Base-by-base conservation (phyloP, 2,113 vertebrate species). In the Emydura subglobosa region DNA sequence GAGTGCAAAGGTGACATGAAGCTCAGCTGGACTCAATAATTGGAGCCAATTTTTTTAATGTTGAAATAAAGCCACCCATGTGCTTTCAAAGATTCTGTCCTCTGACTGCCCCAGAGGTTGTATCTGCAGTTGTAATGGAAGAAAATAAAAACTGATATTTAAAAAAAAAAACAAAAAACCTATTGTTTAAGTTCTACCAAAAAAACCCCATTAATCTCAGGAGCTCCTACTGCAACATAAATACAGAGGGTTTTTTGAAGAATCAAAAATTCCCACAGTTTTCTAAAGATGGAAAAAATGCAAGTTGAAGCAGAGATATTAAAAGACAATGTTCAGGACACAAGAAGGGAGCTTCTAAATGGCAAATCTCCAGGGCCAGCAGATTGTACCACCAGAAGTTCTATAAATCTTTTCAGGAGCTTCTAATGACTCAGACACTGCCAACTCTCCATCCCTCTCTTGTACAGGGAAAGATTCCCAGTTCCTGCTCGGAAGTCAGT, bases 391-490 rank as follows among this genome's bases (percentile, higher is more conserved):
- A 1, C 21, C 9, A 1, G 14, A 57, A 27, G 0, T 29, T 24
- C 53, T 74, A 17, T 50, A 59, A 53, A 51, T 24, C 83, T 49
- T 14, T 72, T 54, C 5, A 76, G 85, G 82, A 68, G 5, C 0
- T 0, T 4, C 42, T 50, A 59, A 78, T 6, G 5, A 29, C 14
- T 7, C 44, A 82, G 82, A 44, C n/a, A 53, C 24, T 49, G 79
- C 16, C 1, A 0, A 13, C 0, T 1, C n/a, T 10, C 1, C 0
- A n/a, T 27, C 83, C 53, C 34, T 81, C 42, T 53, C 50, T 76
- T n/a, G 44, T 2, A 0, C 4, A 29, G 24, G 29, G 7, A 50
- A 17, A 21, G 61, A 10, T 24, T 51, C 17, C 50, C 50, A n/a
- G 22, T 13, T 53, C 19, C 79, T 12, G n/a, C 44, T 47, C 14